phyloP scores from a whole-genome alignment of 1,140 invertebrate genomes.

The Metaphire vulgaris region DNA sequence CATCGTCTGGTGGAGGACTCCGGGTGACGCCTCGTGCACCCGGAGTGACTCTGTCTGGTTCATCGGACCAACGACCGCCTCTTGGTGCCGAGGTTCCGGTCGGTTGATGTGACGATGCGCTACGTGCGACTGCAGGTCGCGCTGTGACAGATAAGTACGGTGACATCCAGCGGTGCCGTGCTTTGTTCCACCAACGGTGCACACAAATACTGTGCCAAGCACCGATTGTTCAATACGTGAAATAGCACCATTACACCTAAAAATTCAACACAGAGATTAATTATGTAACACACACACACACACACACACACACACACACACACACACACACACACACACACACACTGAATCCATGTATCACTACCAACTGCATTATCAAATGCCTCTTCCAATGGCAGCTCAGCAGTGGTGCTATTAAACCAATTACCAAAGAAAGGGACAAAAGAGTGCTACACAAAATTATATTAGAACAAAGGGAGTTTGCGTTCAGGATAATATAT shows the following conservation, averaged over 20 bases:
- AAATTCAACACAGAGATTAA: too few relatives aligned
- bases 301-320: too few relatives aligned
- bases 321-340: too few relatives aligned
- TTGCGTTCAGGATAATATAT: too few relatives aligned
- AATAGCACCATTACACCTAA: conserved; percentile 80
- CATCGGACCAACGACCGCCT: neutral
- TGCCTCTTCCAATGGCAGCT: too few relatives aligned
- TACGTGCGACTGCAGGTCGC: conserved; percentile 82
- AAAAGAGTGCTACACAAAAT: too few relatives aligned
- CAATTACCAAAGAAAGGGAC: too few relatives aligned
- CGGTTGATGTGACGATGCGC: conserved; percentile 76
- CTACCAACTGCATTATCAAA: too few relatives aligned
- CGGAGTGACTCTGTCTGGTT: neutral
- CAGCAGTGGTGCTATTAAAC: too few relatives aligned
- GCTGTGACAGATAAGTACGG: conserved; percentile 80
- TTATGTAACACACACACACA: too few relatives aligned
- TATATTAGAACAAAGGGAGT: too few relatives aligned
- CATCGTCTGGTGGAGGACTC: neutral
- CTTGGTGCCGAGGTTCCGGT: neutral
- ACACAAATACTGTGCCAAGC: conserved; percentile 92
- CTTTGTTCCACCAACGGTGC: conserved; percentile 79
- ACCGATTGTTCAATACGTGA: conserved; percentile 86
- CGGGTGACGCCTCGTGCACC: neutral
- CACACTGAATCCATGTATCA: too few relatives aligned
- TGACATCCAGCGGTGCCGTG: conserved; percentile 82